A percentile compares a stretch with the other conserved stretches of the same genome.
Evolutionary conservation across 2,888 invertebrate species (phyloP).

Genomic region (Amphipyra tragopoginis): DNA sequence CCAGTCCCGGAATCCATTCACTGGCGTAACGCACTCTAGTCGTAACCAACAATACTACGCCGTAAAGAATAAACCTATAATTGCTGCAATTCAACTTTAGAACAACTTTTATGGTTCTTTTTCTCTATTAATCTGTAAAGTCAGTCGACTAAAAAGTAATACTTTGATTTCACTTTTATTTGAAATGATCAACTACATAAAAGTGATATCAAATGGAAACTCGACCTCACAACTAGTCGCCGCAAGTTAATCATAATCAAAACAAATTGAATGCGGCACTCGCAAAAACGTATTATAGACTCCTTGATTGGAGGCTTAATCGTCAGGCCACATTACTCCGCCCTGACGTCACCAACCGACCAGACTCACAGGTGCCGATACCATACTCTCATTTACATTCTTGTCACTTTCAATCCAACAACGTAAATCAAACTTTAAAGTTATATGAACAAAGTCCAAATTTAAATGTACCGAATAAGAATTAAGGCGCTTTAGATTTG

Average conservation of each 20-base stretch:
- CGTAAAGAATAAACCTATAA: no score
- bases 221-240: conserved; percentile 49
- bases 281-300: conserved; percentile 63
- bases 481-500: conserved; percentile 40
- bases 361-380: conserved; percentile 86
- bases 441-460: conserved; percentile 33
- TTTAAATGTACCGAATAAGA: conserved; percentile 2
- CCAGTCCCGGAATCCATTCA: no score
- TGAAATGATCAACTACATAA: conserved; percentile 29
- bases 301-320: conserved; percentile 67
- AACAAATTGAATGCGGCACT: conserved; percentile 67
- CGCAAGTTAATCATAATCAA: conserved; percentile 62
- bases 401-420: conserved; percentile 59
- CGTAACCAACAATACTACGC: no score
- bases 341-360: conserved; percentile 78
- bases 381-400: conserved; percentile 79
- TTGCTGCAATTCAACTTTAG: neutral
- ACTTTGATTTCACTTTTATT: conserved; percentile 41
- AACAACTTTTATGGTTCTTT: neutral
- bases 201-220: conserved; percentile 54
- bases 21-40: no score
- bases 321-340: conserved; percentile 66
- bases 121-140: neutral
- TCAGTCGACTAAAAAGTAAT: conserved; percentile 2
- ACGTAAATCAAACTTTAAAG: conserved; percentile 58